phyloP scores from a whole-genome alignment of 2,797 vertebrate genomes.

The Oryzias dopingdopingensis region DNA sequence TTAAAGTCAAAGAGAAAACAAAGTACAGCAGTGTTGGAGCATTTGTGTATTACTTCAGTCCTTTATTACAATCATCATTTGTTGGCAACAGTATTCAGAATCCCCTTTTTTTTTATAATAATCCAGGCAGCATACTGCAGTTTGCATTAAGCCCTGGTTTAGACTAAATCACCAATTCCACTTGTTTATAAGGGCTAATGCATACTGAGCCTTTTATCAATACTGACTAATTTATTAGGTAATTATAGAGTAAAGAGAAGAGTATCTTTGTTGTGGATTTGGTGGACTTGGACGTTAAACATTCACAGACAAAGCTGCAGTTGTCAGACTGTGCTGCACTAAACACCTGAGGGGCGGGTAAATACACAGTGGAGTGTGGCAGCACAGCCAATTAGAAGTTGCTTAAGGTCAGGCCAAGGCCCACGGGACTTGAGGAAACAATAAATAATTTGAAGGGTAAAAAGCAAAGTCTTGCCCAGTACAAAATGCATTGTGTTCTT shows the following conservation, averaged over 20 bases:
- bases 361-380: slow-evolving; percentile 48
- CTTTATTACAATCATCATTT: too few species aligned
- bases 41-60: too few species aligned
- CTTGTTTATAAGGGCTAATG: neutral
- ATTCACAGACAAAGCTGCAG: slow-evolving; percentile 37
- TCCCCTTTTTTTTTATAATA: too few species aligned
- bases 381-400: slow-evolving; percentile 74
- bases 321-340: slow-evolving; percentile 27
- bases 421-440: slow-evolving; percentile 72
- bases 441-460: slow-evolving; percentile 87
- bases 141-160: slow-evolving; percentile 3
- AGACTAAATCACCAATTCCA: neutral
- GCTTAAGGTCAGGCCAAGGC: slow-evolving; percentile 78
- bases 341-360: slow-evolving; percentile 46
- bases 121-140: neutral
- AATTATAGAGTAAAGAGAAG: slow-evolving; percentile 15
- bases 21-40: too few species aligned
- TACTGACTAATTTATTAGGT: slow-evolving; percentile 11
- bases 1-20: too few species aligned
- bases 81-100: too few species aligned
- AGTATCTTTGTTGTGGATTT: slow-evolving; percentile 10
- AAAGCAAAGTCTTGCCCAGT: slow-evolving; percentile 83
- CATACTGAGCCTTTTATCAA: slow-evolving; percentile 7
- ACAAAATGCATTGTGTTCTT: slow-evolving; percentile 85
- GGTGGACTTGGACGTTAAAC: slow-evolving; percentile 18